Evolutionary conservation across 2,888 invertebrate species (phyloP).

Genomic region (Drosophila neonasuta): DNA sequence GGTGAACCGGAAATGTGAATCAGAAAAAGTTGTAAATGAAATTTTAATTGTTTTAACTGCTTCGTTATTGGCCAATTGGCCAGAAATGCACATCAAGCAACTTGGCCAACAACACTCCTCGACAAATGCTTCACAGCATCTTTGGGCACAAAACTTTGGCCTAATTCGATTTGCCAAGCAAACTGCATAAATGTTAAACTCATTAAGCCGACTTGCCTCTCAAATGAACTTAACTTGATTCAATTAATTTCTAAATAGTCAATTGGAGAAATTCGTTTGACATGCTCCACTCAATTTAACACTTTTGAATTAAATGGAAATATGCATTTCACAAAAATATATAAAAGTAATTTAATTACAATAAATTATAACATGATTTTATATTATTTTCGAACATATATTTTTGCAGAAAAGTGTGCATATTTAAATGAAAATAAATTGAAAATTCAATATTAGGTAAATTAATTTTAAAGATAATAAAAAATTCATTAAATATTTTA

Average conservation of each 20-base stretch:
- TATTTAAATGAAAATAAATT: too few species aligned
- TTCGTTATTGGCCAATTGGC: constrained; percentile 62
- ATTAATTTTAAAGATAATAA: too few species aligned
- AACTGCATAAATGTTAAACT: constrained; percentile 10
- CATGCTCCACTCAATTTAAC: background rate
- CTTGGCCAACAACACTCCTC: constrained; percentile 2
- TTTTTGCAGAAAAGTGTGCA: too few species aligned
- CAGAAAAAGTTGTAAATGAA: constrained; percentile 60
- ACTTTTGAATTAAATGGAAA: background rate
- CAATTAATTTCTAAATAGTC: background rate
- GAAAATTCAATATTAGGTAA: too few species aligned
- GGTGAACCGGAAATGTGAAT: constrained; percentile 55
- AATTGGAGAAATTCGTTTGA: background rate
- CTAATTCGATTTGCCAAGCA: constrained; percentile 21
- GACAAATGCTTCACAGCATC: constrained; percentile 5
- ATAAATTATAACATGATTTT: too few species aligned
- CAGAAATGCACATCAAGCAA: constrained; percentile 20
- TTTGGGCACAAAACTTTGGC: constrained; percentile 16
- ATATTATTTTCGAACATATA: too few species aligned
- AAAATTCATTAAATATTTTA: too few species aligned
- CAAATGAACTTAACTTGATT: background rate
- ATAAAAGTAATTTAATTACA: too few species aligned
- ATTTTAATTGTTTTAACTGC: constrained; percentile 68
- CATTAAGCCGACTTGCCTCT: background rate
- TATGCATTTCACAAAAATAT: too few species aligned